A percentile compares a stretch with the other conserved stretches of the same genome.
These are phyloP conservation scores for Lepus timidus DNA, from an alignment of 2,113 vertebrate species.

Conservation along the genomic window DNA sequence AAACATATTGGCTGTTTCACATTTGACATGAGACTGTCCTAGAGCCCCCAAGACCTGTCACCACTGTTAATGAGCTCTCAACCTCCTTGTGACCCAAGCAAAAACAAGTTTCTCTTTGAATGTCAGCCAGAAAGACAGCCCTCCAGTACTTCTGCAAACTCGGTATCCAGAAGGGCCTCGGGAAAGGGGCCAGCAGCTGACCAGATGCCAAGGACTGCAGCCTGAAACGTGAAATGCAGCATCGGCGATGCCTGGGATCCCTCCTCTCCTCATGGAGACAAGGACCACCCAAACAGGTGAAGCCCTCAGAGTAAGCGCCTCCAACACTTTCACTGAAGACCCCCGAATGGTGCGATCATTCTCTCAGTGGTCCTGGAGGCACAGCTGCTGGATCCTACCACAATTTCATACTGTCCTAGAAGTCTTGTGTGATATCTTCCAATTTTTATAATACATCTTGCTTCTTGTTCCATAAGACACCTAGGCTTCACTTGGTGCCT, in stretches of 20 bases:
- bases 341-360: too few relatives aligned
- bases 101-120: conserved; percentile 28
- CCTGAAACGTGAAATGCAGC: neutral
- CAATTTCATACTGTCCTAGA: neutral
- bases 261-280: neutral
- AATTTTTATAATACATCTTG: neutral
- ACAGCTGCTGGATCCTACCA: neutral
- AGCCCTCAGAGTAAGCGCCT: neutral
- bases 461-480: neutral
- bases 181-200: neutral
- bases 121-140: conserved; percentile 57
- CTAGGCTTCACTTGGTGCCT: neutral
- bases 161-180: neutral
- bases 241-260: neutral
- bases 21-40: conserved; percentile 77
- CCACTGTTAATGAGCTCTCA: conserved; percentile 79
- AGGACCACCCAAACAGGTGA: neutral
- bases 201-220: neutral
- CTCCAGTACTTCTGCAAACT: neutral
- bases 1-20: conserved; percentile 81
- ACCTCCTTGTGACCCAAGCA: conserved; percentile 63
- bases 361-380: neutral
- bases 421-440: neutral
- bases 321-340: neutral
- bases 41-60: conserved; percentile 78